Base-by-base conservation (phyloP, 2,797 vertebrate species). In the Platalea minor region DNA sequence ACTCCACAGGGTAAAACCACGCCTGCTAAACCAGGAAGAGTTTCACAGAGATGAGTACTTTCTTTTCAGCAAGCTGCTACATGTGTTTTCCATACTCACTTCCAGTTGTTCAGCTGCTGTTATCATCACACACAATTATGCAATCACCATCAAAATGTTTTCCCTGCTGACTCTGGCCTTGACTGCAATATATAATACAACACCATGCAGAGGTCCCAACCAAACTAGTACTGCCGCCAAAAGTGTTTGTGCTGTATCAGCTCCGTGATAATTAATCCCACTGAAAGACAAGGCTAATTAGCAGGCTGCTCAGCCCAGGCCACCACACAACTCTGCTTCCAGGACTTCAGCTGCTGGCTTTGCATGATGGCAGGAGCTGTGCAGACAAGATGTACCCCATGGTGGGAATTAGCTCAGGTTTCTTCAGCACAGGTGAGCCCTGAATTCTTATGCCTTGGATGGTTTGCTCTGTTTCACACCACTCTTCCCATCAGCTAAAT, bases 401-500 rank as follows among this genome's bases (percentile, higher is more conserved):
- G 3, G 19, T 13, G 15, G 26, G 48, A 85, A 10, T 11, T 7
- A 51, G 7, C 11, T 74, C 39, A 19, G 13, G 12, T 46, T 61
- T 59, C 8, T 69, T 65, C 46, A 68, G 25, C 1, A 1, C 15
- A 43, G 61, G 21, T 57, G 50, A 73, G 13, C 12, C 68, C 16
- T 0, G 0, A 74, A 43, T 9, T 23, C 2, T n/a, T 11, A 13
- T 0, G 1, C 4, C 13, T 51, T 25, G 9, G 5, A 5, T 31
- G 12, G 15, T 56, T 83, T 69, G 8, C 35, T 57, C 8, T 25
- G 3, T 24, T 82, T 85, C 15, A 1, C 13, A 15, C 11, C 21
- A 12, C 8, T 61, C 11, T 48, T 69, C 26, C 35, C 9, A 7
- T 10, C 7, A 5, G 17, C 5, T 57, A 23, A 67, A 46, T 63